A percentile compares a stretch with the other conserved stretches of the same genome.
Conservation (phyloP, 2,888 invertebrate species). For the Perizoma affinitatum region DNA sequence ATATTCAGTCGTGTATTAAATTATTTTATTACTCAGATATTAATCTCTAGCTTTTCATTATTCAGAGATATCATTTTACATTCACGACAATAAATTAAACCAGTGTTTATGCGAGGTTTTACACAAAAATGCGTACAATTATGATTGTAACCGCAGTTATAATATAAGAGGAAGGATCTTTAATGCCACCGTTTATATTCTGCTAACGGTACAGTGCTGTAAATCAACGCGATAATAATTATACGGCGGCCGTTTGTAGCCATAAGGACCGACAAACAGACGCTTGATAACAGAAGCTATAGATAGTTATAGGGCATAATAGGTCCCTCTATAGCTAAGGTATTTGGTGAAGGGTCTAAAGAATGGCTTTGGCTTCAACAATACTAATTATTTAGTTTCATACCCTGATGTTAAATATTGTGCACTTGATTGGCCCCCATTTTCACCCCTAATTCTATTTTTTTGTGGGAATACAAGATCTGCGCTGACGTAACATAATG, state of each 20-base stretch:
- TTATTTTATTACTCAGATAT: not conserved
- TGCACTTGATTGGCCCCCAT: too few species aligned
- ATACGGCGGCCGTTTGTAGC: slow-evolving; percentile 71
- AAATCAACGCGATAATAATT: slow-evolving; percentile 81
- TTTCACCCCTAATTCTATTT: too few species aligned
- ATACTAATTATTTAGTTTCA: too few species aligned
- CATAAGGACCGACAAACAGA: slow-evolving; percentile 64
- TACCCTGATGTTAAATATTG: too few species aligned
- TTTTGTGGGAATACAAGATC: too few species aligned
- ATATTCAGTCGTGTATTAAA: not conserved
- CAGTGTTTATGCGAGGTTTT: slow-evolving; percentile 20
- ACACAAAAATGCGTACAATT: slow-evolving; percentile 34
- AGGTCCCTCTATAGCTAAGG: not conserved
- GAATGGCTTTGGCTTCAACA: too few species aligned
- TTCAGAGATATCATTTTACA: slow-evolving; percentile 17
- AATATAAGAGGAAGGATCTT: slow-evolving; percentile 38
- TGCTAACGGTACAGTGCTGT: slow-evolving; percentile 70
- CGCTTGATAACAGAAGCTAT: slow-evolving; percentile 53
- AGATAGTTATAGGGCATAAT: not conserved
- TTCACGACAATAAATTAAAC: slow-evolving; percentile 28
- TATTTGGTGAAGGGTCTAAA: slow-evolving; percentile 2
- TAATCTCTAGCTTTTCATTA: not conserved
- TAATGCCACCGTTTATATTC: slow-evolving; percentile 72
- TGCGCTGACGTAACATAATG: too few species aligned
- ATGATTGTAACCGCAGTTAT: slow-evolving; percentile 40